These are phyloP conservation scores for Melitaea athalia DNA, from an alignment of 2,888 invertebrate genomes.

Conservation along the genomic window DNA sequence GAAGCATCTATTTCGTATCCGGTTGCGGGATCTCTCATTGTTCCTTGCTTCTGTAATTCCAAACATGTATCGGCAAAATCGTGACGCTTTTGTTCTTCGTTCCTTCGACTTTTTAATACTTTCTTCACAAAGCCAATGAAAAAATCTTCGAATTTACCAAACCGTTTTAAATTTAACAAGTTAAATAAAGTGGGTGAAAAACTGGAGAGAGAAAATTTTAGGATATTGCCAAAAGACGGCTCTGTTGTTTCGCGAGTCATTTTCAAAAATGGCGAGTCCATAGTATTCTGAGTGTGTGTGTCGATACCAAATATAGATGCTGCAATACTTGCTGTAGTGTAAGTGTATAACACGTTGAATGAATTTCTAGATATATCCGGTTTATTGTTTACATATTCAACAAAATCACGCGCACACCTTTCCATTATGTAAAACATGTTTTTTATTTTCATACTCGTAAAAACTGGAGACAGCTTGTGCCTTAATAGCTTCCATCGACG, in stretches of 20 bases:
- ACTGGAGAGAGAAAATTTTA: conserved; percentile 47
- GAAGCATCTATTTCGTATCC: conserved; percentile 45
- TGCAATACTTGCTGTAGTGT: conserved; percentile 56
- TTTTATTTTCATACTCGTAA: conserved; percentile 62
- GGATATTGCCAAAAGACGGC: conserved; percentile 43
- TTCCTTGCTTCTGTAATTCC: conserved; percentile 41
- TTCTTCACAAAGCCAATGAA: conserved; percentile 44
- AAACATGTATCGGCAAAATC: conserved; percentile 48
- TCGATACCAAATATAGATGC: conserved; percentile 67
- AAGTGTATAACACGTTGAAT: conserved; percentile 48
- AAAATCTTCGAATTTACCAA: conserved; percentile 41
- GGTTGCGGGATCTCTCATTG: conserved; percentile 38
- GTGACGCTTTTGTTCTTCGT: conserved; percentile 34
- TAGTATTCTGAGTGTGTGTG: conserved; percentile 52
- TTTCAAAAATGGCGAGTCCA: conserved; percentile 59
- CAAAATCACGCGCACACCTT: conserved; percentile 59
- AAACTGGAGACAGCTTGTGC: conserved; percentile 62
- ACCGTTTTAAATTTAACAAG: conserved; percentile 37
- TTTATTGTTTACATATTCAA: conserved; percentile 49
- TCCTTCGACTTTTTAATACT: conserved; percentile 37
- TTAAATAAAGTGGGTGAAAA: conserved; percentile 43
- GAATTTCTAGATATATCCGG: conserved; percentile 45
- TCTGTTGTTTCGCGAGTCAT: conserved; percentile 46
- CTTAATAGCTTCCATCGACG: conserved; percentile 64
- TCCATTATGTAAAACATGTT: conserved; percentile 66